Conservation (phyloP, 2,797 vertebrate species). For the Chloroceryle inda region DNA sequence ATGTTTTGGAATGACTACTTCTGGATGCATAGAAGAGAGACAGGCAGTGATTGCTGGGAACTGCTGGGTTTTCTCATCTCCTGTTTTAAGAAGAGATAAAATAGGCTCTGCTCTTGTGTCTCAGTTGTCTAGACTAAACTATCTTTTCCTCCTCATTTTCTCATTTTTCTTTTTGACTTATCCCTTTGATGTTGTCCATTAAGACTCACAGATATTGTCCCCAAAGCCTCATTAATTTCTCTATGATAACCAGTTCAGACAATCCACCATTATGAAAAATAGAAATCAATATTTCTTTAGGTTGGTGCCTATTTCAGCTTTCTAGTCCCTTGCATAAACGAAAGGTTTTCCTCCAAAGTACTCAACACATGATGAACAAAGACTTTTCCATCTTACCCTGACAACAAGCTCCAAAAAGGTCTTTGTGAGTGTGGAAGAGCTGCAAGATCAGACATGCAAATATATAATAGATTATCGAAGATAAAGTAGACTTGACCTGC, state of each 20-base stretch:
- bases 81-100: background rate
- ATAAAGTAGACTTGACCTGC: background rate
- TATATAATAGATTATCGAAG: background rate
- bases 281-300: background rate
- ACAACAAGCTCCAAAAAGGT: accelerated
- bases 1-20: background rate
- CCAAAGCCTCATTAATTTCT: background rate
- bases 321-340: background rate
- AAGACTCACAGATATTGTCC: background rate
- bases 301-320: background rate
- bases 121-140: background rate
- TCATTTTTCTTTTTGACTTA: background rate
- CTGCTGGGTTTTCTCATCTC: background rate
- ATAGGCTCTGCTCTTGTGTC: background rate
- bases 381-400: background rate
- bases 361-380: background rate
- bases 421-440: background rate
- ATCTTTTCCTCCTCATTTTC: background rate
- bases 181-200: background rate
- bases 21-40: background rate
- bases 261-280: background rate
- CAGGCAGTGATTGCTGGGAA: background rate
- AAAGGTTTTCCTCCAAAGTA: background rate
- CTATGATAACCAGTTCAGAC: background rate
- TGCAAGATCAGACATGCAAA: background rate